These are phyloP conservation scores for Hemaris fuciformis DNA, from an alignment of 2,888 invertebrate species.

Conservation along the genomic window DNA sequence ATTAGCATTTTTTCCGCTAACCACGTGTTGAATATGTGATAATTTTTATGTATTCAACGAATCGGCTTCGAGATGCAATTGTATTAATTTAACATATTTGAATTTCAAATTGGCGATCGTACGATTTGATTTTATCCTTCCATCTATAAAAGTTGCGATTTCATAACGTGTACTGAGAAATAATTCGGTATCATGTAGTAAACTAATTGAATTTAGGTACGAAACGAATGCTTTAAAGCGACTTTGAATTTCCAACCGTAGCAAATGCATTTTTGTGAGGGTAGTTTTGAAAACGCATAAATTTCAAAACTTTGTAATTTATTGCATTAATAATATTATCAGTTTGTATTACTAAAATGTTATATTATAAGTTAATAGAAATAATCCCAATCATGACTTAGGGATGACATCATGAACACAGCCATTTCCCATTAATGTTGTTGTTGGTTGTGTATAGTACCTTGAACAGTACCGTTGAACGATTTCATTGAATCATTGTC, in stretches of 20 bases:
- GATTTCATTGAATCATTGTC: too few species aligned
- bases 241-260: neutral
- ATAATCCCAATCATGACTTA: too few species aligned
- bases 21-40: conserved; percentile 19
- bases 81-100: neutral
- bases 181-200: neutral
- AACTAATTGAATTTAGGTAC: neutral
- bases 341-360: too few species aligned
- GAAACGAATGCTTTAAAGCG: neutral
- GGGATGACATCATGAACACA: too few species aligned
- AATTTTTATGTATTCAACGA: neutral
- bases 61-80: neutral
- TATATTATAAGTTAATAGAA: too few species aligned
- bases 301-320: too few species aligned
- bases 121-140: neutral
- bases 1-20: neutral
- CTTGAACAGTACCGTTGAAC: too few species aligned
- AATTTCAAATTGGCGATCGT: neutral
- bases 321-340: too few species aligned
- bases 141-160: neutral
- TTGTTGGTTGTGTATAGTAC: too few species aligned
- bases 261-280: neutral
- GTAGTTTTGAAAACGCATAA: too few species aligned
- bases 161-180: neutral
- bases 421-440: too few species aligned